These are phyloP conservation scores for Myotis findleyi DNA, from an alignment of 2,797 vertebrate species.

Conservation along the genomic window DNA sequence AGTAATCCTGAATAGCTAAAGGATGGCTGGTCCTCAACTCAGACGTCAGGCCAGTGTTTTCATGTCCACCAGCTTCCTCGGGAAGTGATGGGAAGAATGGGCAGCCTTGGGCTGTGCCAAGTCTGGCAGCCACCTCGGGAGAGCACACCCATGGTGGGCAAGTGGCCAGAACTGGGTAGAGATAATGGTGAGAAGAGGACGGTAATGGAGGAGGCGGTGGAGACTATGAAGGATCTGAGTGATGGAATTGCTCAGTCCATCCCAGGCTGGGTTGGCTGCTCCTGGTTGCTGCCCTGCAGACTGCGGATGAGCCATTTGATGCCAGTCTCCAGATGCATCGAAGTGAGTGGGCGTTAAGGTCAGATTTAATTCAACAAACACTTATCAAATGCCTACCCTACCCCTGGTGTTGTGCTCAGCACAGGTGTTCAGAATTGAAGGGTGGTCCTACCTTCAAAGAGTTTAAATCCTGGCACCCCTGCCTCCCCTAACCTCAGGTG, in stretches of 20 bases:
- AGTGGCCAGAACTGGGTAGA: not conserved
- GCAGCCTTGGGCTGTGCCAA: not conserved
- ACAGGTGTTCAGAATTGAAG: not conserved
- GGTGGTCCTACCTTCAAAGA: not conserved
- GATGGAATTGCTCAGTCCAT: not conserved
- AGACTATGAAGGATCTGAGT: not conserved
- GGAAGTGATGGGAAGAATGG: not conserved
- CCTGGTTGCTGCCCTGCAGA: not conserved
- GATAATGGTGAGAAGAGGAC: not conserved
- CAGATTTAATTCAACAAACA: not conserved
- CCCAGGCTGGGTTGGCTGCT: not conserved
- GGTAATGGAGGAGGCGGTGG: no score
- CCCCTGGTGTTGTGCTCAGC: not conserved
- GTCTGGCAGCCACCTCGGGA: not conserved
- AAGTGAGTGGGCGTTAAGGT: not conserved
- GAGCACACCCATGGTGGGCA: not conserved
- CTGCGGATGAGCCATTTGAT: not conserved
- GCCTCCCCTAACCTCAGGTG: not conserved
- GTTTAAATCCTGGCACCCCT: not conserved
- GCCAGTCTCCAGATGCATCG: not conserved
- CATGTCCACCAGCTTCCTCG: not conserved
- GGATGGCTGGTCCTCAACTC: not conserved
- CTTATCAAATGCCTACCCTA: not conserved
- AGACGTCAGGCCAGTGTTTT: not conserved
- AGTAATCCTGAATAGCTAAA: not conserved